Evolutionary conservation across 2,797 vertebrate species (phyloP), one percentile per base, ranked within the genome.

Genomic region (Anguilla marmorata): DNA sequence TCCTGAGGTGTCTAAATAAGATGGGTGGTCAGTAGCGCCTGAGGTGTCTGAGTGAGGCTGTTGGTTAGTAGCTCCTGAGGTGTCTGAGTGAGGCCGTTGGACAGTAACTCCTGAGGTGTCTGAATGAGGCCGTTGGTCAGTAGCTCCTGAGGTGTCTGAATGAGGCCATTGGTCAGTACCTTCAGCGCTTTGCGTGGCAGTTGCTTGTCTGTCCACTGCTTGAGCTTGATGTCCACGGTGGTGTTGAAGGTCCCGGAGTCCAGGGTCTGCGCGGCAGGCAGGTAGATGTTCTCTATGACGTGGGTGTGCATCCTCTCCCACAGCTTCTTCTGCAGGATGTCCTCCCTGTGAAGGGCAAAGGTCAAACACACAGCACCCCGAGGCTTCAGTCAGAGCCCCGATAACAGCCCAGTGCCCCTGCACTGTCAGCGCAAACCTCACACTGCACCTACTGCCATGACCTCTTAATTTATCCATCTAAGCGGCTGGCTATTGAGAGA

Each of bases 171-270:
- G 27, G 33, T 74, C 72, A 74, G 33, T 41, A 85, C 99, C 98
- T 99, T 98, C 58, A 99, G 96, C 24, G 98, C 99, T 96, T 99
- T 99, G 95, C 98, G 97, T 82, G 99, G 99, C 90, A 99, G 96
- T 88, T 99, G 99, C 90, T 99, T 99, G 95, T 99, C 99, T 0
- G 99, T 99, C 99, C 99, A 99, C 93, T 99, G 99, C 91, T 99
- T 99, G 83, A 99, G 96, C 92, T 98, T 99, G 93, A 99, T 99
- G 93, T 99, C 99, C 82, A 99, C 97, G 0, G 99, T 99, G 88
- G 99, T 99, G 94, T 99, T 99, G 92, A 99, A 99, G 11, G 99
- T 99, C 76, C 99, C 99, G 0, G 99, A 98, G 93, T 99, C 98
- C 93, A 96, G 95, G 80, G 98, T 97, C 94, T 99, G 99, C 27